Base-by-base conservation (phyloP, 2,797 vertebrate genomes). In the Lepus oiostolus region DNA sequence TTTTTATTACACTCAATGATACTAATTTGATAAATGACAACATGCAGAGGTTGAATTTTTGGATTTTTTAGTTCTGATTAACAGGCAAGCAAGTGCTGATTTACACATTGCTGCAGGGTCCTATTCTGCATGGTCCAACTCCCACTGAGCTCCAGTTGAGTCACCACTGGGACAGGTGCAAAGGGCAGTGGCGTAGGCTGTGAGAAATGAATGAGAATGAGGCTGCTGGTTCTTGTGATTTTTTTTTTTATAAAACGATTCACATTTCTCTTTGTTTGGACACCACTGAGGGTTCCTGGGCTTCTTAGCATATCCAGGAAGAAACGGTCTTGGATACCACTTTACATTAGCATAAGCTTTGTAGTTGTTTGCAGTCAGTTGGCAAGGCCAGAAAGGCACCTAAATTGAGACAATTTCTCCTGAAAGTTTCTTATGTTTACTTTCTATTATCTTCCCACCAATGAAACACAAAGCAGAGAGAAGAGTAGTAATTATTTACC, bases 291-390 rank as follows among this genome's bases (percentile, higher is more conserved):
- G 47, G 52, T 85, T 72, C 35, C 81, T 71, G 38, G 42, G 83
- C 84, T 92, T 90, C 84, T 97, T 97, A 88, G 91, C 96, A 94
- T 94, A 93, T 94, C 90, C 91, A 96, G 93, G 96, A 96, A 97
- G 95, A 96, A 95, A 75, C 62, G 52, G 85, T 32, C 97, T 96
- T 95, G 94, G 94, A 90, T 93, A 47, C 65, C 62, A 38, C 76
- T 91, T 93, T 94, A 52, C 79, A 94, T 95, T 94, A 95, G 93
- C 94, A 94, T 95, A 81, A 8, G 90, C 71, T 96, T 94, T 95
- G 92, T 92, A 72, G 85, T 86, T 52, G 0, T 80, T 83, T 77
- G 50, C 35, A 63, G 88, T 93, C 88, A 87, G 63, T 96, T 93
- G 90, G 85, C 95, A 93, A 96, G 38, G 54, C 93, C 50, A 68